Conservation (phyloP, 2,888 invertebrate species). For the Athripsodes cinereus region DNA sequence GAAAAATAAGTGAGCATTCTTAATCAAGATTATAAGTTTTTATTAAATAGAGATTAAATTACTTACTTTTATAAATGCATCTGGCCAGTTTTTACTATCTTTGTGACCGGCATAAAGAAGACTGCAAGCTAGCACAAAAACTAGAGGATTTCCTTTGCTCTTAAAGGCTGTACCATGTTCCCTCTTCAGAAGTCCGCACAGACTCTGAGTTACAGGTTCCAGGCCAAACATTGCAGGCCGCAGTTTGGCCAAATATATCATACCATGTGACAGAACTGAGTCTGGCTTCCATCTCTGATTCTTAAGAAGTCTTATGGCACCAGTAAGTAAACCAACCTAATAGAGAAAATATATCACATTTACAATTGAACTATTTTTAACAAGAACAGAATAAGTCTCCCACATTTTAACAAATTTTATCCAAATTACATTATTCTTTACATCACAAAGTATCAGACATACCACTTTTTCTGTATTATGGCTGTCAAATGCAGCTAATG, state of each 20-base stretch:
- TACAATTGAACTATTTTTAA: not conserved
- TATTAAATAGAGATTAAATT: not conserved
- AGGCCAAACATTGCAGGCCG: conserved; percentile 71
- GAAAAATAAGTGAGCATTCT: no score
- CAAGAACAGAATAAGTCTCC: not conserved
- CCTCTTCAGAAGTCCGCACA: conserved; percentile 75
- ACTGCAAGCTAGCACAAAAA: conserved; percentile 79
- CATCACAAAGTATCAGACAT: conserved; percentile 25
- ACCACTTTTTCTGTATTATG: conserved; percentile 77
- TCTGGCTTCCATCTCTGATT: conserved; percentile 80
- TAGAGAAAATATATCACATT: not conserved
- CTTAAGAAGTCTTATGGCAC: conserved; percentile 75
- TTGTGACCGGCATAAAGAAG: conserved; percentile 74
- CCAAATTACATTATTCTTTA: no score
- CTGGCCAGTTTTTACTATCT: conserved; percentile 86
- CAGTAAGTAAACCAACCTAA: conserved; percentile 74
- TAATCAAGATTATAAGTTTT: no score
- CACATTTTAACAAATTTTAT: no score
- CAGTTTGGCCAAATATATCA: conserved; percentile 76
- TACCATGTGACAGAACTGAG: conserved; percentile 65
- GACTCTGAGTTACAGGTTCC: conserved; percentile 68
- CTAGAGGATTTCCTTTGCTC: conserved; percentile 71
- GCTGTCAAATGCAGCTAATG: conserved; percentile 68
- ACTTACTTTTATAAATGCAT: conserved; percentile 76
- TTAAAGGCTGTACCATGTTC: conserved; percentile 68